Conservation (phyloP, 2,888 invertebrate genomes). For the Drosophila kanekoi region DNA sequence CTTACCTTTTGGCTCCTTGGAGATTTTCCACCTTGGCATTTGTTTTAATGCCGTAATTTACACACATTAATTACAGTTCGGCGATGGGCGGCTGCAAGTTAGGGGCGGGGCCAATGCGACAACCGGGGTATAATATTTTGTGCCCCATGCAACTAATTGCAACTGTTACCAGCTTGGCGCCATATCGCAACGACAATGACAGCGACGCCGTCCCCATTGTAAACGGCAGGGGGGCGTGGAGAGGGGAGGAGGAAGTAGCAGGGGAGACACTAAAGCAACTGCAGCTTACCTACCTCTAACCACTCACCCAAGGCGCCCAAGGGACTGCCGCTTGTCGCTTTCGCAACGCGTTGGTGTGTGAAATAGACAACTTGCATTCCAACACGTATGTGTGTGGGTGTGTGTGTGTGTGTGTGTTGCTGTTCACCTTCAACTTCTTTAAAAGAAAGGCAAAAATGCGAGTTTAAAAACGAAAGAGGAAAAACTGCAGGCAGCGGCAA, state of each 20-base stretch:
- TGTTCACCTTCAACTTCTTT: slow-evolving; percentile 50
- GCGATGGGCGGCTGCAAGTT: slow-evolving; percentile 1
- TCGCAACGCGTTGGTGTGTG: slow-evolving; percentile 72
- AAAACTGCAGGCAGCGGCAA: slow-evolving; percentile 44
- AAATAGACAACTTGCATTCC: slow-evolving; percentile 75
- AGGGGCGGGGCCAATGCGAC: slow-evolving; percentile 9
- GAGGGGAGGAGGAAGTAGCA: background rate
- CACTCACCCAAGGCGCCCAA: slow-evolving; percentile 2
- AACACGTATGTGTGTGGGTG: slow-evolving; percentile 23
- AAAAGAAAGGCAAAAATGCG: slow-evolving; percentile 28
- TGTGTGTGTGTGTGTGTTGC: slow-evolving; percentile 22
- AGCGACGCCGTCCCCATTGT: slow-evolving; percentile 25
- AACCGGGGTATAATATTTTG: slow-evolving; percentile 55
- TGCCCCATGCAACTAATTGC: slow-evolving; percentile 66
- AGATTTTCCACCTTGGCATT: slow-evolving; percentile 5
- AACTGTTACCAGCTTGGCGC: slow-evolving; percentile 60
- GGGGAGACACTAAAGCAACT: slow-evolving; percentile 6
- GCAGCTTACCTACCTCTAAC: slow-evolving; percentile 7
- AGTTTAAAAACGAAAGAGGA: slow-evolving; percentile 20
- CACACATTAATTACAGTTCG: slow-evolving; percentile 66
- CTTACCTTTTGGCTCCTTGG: background rate
- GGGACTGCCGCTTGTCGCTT: slow-evolving; percentile 46
- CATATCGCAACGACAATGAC: slow-evolving; percentile 63
- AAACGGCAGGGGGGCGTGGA: no score
- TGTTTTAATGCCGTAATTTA: slow-evolving; percentile 51